Percentiles rank a stretch among this genome's conserved stretches.
Conservation (phyloP, 2,113 vertebrate species). For the Crotalus helleri region DNA sequence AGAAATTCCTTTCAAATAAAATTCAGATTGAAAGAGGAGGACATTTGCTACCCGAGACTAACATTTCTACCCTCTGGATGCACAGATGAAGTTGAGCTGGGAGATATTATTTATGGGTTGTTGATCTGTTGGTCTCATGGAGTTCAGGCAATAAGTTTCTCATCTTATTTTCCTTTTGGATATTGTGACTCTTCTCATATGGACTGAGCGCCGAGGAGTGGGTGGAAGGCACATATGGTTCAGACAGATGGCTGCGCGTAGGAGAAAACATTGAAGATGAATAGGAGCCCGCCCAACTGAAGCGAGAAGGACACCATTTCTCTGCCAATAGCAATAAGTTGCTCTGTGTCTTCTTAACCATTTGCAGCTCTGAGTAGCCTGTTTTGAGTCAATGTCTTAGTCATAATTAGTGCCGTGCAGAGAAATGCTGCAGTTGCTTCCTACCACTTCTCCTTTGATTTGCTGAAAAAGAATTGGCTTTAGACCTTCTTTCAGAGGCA, state of each 20-base stretch:
- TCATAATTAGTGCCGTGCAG: neutral
- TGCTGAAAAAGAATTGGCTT: neutral
- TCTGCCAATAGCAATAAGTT: neutral
- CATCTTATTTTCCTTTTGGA: constrained; percentile 23
- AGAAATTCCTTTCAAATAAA: constrained; percentile 4
- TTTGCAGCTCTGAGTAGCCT: neutral
- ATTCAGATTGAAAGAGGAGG: neutral
- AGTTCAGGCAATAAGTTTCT: constrained; percentile 27
- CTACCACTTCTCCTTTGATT: neutral
- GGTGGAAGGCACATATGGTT: constrained; percentile 41
- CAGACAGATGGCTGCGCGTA: constrained; percentile 41
- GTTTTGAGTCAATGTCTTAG: neutral
- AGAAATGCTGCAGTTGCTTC: neutral
- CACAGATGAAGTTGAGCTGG: neutral
- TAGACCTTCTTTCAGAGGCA: neutral
- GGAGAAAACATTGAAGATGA: constrained; percentile 6
- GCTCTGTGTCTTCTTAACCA: neutral
- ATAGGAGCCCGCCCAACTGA: neutral
- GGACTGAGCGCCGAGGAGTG: constrained; percentile 34
- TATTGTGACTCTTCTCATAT: constrained; percentile 27
- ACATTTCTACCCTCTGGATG: neutral
- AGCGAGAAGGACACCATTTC: neutral
- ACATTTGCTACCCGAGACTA: neutral
- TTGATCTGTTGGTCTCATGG: constrained; percentile 33
- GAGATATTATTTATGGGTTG: constrained; percentile 24